phyloP scores from a whole-genome alignment of 2,113 vertebrate species.

The Myiopsitta monachus region DNA sequence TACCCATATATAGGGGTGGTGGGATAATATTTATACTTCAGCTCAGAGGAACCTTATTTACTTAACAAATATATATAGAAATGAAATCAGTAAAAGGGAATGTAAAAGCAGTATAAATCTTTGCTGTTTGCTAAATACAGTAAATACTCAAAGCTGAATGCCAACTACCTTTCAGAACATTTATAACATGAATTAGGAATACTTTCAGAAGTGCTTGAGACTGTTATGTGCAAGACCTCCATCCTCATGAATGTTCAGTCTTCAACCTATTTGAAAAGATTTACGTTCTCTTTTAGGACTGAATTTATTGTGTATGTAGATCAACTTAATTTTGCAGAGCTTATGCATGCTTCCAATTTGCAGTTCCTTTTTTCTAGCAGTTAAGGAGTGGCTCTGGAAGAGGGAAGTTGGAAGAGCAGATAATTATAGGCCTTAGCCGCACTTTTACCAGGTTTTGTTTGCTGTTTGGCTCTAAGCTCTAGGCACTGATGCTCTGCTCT shows the following conservation, averaged over 20 bases:
- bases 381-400: background rate
- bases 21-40: background rate
- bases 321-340: background rate
- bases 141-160: background rate
- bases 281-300: background rate
- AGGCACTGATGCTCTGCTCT: background rate
- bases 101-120: background rate
- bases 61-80: conserved; percentile 25
- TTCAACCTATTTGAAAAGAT: background rate
- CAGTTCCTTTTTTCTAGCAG: background rate
- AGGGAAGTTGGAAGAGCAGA: background rate
- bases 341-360: background rate
- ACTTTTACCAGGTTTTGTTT: background rate
- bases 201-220: background rate
- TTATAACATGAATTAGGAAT: background rate
- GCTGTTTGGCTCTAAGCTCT: background rate
- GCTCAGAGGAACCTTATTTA: background rate
- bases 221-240: background rate
- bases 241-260: background rate
- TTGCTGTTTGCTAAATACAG: conserved; percentile 1
- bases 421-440: background rate
- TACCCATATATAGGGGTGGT: background rate
- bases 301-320: background rate
- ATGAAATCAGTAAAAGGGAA: background rate
- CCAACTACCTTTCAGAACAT: background rate